These are phyloP conservation scores for Platycheirus albimanus DNA, from an alignment of 2,888 invertebrate genomes.

Conservation along the genomic window DNA sequence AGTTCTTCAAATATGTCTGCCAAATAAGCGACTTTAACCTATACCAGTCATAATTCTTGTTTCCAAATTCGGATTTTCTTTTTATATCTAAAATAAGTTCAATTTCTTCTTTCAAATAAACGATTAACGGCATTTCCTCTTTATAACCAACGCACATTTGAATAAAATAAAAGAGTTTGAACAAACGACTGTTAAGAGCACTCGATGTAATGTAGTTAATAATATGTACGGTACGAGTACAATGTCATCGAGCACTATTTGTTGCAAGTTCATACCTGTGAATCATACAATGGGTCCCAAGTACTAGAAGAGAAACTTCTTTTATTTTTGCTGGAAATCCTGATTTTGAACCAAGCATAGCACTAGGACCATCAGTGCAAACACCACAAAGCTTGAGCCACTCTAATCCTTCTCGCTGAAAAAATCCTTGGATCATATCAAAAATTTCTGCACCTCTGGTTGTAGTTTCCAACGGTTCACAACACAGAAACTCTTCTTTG, in stretches of 20 bases:
- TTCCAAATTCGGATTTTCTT: background rate
- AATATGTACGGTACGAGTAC: no score
- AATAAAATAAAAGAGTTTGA: background rate
- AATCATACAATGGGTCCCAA: background rate
- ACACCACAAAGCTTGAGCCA: background rate
- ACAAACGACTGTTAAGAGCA: conserved; percentile 1
- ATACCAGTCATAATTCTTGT: background rate
- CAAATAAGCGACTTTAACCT: background rate
- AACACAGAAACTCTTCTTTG: no score
- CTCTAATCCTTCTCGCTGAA: background rate
- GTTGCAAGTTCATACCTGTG: background rate
- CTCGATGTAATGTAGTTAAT: background rate
- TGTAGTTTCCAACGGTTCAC: background rate
- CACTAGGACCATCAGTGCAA: background rate
- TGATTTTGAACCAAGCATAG: conserved; percentile 11
- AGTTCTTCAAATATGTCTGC: no score
- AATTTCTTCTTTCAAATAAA: no score
- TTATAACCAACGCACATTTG: background rate
- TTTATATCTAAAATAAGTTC: no score
- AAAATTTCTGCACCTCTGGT: background rate
- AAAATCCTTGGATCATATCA: background rate
- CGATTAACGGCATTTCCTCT: no score
- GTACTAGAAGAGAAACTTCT: conserved; percentile 1
- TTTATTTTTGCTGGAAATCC: conserved; percentile 5
- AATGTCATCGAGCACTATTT: background rate